phyloP scores from a whole-genome alignment of 2,797 vertebrate genomes.

The Menidia menidia region DNA sequence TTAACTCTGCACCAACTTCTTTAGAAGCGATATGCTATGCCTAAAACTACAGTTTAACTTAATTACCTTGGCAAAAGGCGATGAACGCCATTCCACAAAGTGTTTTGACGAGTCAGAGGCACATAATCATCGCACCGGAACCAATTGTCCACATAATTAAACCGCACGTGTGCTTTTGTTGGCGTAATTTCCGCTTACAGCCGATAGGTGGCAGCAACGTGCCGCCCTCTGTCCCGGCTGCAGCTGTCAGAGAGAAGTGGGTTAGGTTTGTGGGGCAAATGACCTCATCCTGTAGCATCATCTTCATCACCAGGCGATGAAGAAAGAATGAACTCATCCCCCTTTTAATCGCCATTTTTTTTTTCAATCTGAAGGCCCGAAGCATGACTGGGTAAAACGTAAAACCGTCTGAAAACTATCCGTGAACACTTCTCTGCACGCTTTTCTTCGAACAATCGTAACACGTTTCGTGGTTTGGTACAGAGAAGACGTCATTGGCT shows the following conservation, averaged over 20 bases:
- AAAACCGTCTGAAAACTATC: too few species aligned
- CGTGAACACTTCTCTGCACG: neutral
- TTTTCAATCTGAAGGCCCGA: neutral
- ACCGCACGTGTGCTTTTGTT: neutral
- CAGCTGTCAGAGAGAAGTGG: slow-evolving; percentile 58
- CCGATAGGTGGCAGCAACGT: slow-evolving; percentile 62
- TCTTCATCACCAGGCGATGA: slow-evolving; percentile 63
- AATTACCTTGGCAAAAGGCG: too few species aligned
- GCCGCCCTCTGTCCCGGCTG: neutral
- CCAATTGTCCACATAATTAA: neutral
- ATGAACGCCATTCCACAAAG: too few species aligned
- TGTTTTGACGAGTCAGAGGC: too few species aligned
- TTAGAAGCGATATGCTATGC: too few species aligned
- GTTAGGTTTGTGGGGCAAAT: slow-evolving; percentile 76
- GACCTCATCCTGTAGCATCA: slow-evolving; percentile 74
- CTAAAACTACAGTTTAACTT: too few species aligned
- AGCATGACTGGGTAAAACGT: neutral
- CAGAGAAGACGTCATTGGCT: neutral
- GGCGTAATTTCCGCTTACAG: accelerated
- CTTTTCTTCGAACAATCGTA: neutral
- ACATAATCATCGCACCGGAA: too few species aligned
- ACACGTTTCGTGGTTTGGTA: neutral
- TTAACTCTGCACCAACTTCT: too few species aligned
- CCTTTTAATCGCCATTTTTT: neutral
- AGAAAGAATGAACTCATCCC: slow-evolving; percentile 37